Evolutionary conservation across 2,113 vertebrate species (phyloP), one percentile per base, ranked within the genome.

Genomic region (Gavialis gangeticus): DNA sequence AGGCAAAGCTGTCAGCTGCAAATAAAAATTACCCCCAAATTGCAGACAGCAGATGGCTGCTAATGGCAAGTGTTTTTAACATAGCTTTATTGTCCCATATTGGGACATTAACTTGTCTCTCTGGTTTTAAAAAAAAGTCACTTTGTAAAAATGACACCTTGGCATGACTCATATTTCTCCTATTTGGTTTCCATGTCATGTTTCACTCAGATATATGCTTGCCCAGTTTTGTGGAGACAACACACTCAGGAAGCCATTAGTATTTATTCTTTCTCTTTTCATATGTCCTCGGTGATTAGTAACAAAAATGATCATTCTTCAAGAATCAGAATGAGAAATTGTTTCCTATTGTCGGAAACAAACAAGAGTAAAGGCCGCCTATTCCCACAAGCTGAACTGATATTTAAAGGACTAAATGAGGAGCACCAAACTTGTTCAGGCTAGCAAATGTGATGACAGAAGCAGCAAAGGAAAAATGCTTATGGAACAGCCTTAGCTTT

Each of bases 51-150:
- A 98, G 97, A 97, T 98, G 97, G 97, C 90, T 77, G 91, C 95
- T 98, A 96, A 98, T 96, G 95, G 97, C 95, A 96, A 97, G 92
- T 97, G 94, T 97, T 98, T 97, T 96, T 97, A 97, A 96, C 91
- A 46, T 85, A 91, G 90, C 88, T 97, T 97, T 97, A 97, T 97
- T 96, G 94, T 96, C 95, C 97, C 87, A 79, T 93, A 89, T 89
- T 97, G 97, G 95, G 95, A 89, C 90, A 95, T 97, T 96, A 96
- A 92, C 64, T 71, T 89, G 94, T 96, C 93, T 93, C 82, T 81
- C 27, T 86, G 73, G 11, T 96, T 95, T 94, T 95, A 78, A 82
- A n/a, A 78, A 97, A 95, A 97, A 97, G 96, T 97, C 96, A 97
- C 96, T 98, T 98, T 97, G 96, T 97, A 93, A 92, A 91, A 96